Base-by-base conservation (phyloP, 2,797 vertebrate species). In the Aeoliscus strigatus region DNA sequence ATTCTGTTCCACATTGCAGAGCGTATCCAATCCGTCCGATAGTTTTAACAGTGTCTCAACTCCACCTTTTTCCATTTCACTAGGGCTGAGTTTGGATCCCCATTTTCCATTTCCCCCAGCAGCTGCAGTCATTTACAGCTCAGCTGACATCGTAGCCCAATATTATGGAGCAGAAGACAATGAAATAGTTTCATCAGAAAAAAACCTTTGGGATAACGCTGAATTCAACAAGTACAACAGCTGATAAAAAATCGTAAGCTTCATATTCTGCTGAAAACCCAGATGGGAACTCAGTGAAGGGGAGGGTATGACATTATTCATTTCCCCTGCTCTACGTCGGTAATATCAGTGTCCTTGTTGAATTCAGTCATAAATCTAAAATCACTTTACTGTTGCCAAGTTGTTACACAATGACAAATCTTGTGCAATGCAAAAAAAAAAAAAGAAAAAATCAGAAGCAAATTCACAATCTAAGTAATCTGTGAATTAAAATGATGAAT, bases 111-210 rank as follows among this genome's bases (percentile, higher is more conserved):
- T 70, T n/a, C n/a, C 74, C 60, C 57, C 56, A 48, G 51, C 74
- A 84, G 85, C 73, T 82, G 81, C 67, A 91, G 86, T 90, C 85
- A 84, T 89, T 89, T 87, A 68, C 73, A 87, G 77, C 84, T 61
- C 45, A 83, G 84, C 79, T 79, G 87, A 89, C 81, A 85, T 79
- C 56, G 83, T 66, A 52, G 61, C 61, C 66, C 34, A 10, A 84
- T 63, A 73, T 74, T 77, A 82, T 77, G 79, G 67, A 83, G 72
- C 61, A 57, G 66, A 70, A 60, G 54, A 79, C 74, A 79, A 65
- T 77, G 71, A 75, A 80, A 81, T 76, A 49, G 51, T 75, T 80
- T 69, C 62, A 35, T 51, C 32, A 35, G 60, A 27, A 63, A 25
- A 32, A 14, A 0, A 16, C 13, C 70, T 49, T 51, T 81, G 80